Evolutionary conservation across 2,888 invertebrate genomes (phyloP), one percentile per base, ranked within the genome.

Genomic region (Phaonia tiefii): DNA sequence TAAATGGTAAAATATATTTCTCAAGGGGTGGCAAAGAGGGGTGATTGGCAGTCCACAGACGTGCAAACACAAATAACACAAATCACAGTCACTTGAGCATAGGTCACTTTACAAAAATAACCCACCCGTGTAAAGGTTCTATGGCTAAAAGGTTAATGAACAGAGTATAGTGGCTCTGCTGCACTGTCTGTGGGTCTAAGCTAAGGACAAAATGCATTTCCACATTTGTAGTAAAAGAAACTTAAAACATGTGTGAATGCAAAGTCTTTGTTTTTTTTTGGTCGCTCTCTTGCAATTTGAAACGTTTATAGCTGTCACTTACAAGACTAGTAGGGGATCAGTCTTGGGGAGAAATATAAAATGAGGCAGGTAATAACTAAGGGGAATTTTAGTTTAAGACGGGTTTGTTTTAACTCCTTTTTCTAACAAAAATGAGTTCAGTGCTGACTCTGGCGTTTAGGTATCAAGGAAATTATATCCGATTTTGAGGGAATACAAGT

Each of bases 131-230:
- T 20, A 63, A 63, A 63, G 42, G 63, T 63, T 63, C 39, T 42
- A n/a, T 20, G 60, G 42, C 39, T 39, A 63, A 63, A 63, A 63
- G 63, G 63, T 63, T 63, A 63, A 63, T 63, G 63, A 63, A 63
- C 63, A 63, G 22, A n/a, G n/a, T n/a, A n/a, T 11, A 63, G 63
- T 15, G 20, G 49, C 20, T 15, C 49, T 49, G 49, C 10, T 10
- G 49, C 13, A n/a, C 31, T 31, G 20, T 49, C 17, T 46, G 1
- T 46, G 15, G n/a, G 4, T 46, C 3, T 31, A 31, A 31, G 31
- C 31, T 31, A 31, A 31, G 4, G 31, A 8, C 31, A 8, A 31
- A n/a, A 31, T 15, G 46, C 46, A 46, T 46, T 46, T 10, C 1
- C n/a, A 15, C 10, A n/a, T 15, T 13, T 5, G 22, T 26, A 67